Percentiles rank a stretch among this genome's conserved stretches.
These are phyloP conservation scores for Poecilia picta DNA, from an alignment of 2,797 vertebrate genomes.

Conservation along the genomic window DNA sequence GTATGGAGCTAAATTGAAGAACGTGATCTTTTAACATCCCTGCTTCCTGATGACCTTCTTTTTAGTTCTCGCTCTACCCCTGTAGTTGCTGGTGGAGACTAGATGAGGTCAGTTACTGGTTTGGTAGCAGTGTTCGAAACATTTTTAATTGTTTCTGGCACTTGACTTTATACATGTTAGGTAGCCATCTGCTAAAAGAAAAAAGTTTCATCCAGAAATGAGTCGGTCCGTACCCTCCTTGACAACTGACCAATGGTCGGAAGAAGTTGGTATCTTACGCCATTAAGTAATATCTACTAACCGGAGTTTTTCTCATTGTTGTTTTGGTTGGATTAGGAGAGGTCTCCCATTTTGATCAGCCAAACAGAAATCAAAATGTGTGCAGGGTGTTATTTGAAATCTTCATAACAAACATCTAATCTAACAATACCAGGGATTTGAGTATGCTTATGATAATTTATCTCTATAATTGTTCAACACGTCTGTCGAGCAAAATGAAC, in stretches of 20 bases:
- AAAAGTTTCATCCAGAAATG: not conserved
- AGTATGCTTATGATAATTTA: not conserved
- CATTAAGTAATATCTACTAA: not conserved
- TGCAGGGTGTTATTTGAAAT: not conserved
- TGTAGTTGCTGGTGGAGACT: not conserved
- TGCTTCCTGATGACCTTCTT: not conserved
- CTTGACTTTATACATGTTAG: not conserved
- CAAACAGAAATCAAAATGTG: not conserved
- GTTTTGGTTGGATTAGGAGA: not conserved
- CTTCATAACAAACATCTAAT: not conserved
- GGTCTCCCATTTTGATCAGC: not conserved
- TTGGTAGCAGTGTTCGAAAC: not conserved
- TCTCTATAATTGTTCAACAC: not conserved
- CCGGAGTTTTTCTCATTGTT: not conserved
- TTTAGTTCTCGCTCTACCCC: not conserved
- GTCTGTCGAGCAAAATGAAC: not conserved
- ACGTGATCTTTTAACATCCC: not conserved
- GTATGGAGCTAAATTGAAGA: slow-evolving; percentile 4
- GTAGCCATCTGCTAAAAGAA: not conserved
- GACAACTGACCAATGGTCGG: not conserved
- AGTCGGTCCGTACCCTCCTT: not conserved
- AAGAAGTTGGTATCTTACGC: not conserved
- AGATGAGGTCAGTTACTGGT: not conserved
- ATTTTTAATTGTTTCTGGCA: not conserved
- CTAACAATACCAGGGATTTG: not conserved